Percentiles rank a stretch among this genome's conserved stretches.
Evolutionary conservation across 2,797 vertebrate genomes (phyloP).

Genomic region (Galago senegalensis): DNA sequence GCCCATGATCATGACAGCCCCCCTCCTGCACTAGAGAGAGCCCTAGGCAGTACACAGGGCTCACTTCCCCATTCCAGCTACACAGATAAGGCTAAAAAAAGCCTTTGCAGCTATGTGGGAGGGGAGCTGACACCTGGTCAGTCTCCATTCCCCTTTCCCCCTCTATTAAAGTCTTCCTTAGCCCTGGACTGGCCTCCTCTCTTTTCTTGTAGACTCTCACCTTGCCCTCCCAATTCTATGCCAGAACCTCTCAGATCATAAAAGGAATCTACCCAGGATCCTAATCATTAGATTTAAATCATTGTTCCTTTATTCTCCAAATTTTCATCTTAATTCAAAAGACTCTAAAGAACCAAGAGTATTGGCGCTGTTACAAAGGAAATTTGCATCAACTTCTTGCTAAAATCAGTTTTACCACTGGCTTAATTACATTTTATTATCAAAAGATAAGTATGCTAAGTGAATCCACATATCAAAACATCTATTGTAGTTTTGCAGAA

Average conservation of each 20-base stretch:
- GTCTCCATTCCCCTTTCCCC: no score
- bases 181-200: no score
- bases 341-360: slow-evolving; percentile 68
- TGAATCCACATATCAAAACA: slow-evolving; percentile 78
- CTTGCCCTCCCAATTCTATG: no score
- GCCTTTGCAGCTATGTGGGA: no score
- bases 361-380: slow-evolving; percentile 73
- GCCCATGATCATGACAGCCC: no score
- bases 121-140: no score
- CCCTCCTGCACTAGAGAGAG: no score
- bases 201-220: no score
- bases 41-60: no score
- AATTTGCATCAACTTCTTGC: slow-evolving; percentile 61
- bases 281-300: slow-evolving; percentile 65
- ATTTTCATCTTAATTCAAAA: slow-evolving; percentile 73
- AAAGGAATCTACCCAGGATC: not conserved
- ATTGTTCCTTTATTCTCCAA: slow-evolving; percentile 71
- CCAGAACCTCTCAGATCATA: not conserved
- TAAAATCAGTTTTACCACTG: slow-evolving; percentile 80
- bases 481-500: slow-evolving; percentile 72
- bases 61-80: no score
- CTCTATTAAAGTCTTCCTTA: no score
- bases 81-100: no score
- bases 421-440: slow-evolving; percentile 83
- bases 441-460: slow-evolving; percentile 75